Percentiles rank a stretch among this genome's conserved stretches.
phyloP scores from a whole-genome alignment of 2,113 vertebrate species.

The Peromyscus leucopus region DNA sequence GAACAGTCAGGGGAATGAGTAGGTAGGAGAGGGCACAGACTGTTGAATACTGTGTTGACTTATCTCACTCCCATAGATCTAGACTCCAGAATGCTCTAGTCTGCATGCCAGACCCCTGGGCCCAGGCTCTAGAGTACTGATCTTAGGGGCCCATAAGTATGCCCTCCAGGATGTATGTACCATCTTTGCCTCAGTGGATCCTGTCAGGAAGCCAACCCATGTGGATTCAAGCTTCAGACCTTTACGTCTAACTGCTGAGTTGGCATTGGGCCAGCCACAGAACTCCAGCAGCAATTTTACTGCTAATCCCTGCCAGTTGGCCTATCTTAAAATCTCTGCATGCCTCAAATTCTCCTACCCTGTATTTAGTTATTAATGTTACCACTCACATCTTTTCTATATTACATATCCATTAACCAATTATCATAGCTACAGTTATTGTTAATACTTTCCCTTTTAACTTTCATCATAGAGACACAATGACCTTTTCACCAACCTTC shows the following conservation, averaged over 20 bases:
- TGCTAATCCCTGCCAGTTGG: not conserved
- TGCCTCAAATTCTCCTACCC: not conserved
- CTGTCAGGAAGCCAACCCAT: not conserved
- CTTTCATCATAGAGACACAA: not conserved
- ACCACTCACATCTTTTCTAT: not conserved
- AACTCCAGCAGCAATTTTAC: not conserved
- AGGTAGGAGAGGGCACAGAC: not conserved
- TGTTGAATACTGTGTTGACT: not conserved
- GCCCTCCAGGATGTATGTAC: not conserved
- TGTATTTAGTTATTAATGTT: not conserved
- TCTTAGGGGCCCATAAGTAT: not conserved
- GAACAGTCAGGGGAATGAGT: not conserved
- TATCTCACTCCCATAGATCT: not conserved
- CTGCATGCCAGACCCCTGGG: not conserved
- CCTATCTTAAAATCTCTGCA: not conserved
- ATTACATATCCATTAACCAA: not conserved
- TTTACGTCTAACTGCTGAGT: not conserved
- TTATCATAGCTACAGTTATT: not conserved
- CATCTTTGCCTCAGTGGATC: not conserved
- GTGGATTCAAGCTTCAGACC: not conserved
- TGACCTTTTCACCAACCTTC: not conserved
- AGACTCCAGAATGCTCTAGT: not conserved
- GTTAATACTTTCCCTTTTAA: not conserved
- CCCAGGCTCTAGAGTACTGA: not conserved
- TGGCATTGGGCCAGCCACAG: not conserved